Percentiles rank a stretch among this genome's conserved stretches.
phyloP scores from a whole-genome alignment of 1,140 invertebrate species.

The Anoplophora glabripennis region DNA sequence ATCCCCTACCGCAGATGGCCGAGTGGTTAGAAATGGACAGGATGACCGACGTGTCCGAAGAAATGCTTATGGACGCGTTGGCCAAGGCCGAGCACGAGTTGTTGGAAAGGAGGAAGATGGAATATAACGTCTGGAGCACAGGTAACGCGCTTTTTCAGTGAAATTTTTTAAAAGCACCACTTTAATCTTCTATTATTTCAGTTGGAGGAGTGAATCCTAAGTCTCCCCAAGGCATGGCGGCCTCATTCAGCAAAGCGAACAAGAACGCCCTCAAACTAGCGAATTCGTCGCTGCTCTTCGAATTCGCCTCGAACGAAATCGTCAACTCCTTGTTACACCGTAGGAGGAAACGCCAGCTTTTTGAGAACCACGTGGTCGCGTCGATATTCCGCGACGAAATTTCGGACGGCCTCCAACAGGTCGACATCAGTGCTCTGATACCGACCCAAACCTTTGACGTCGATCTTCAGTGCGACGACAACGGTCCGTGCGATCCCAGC shows the following conservation, averaged over 20 bases:
- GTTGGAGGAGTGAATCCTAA: slow-evolving; percentile 77
- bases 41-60: slow-evolving; percentile 51
- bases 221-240: slow-evolving; percentile 80
- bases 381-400: slow-evolving; percentile 64
- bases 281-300: slow-evolving; percentile 83
- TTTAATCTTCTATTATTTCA: slow-evolving; percentile 42
- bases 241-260: slow-evolving; percentile 85
- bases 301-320: slow-evolving; percentile 82
- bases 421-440: slow-evolving; percentile 63
- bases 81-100: slow-evolving; percentile 73
- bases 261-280: slow-evolving; percentile 75
- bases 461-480: slow-evolving; percentile 61
- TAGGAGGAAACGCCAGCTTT: slow-evolving; percentile 15
- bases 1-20: slow-evolving; percentile 60
- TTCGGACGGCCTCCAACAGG: slow-evolving; percentile 68
- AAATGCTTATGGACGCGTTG: slow-evolving; percentile 63
- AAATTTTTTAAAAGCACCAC: background rate
- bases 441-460: slow-evolving; percentile 50
- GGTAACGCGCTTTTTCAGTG: slow-evolving; percentile 48
- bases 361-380: slow-evolving; percentile 47
- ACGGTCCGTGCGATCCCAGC: slow-evolving; percentile 72
- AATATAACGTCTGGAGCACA: slow-evolving; percentile 72
- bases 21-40: slow-evolving; percentile 62
- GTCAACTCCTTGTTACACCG: slow-evolving; percentile 63
- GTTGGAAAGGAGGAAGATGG: slow-evolving; percentile 66